phyloP scores from a whole-genome alignment of 2,797 vertebrate species.

The Novumbra hubbsi region DNA sequence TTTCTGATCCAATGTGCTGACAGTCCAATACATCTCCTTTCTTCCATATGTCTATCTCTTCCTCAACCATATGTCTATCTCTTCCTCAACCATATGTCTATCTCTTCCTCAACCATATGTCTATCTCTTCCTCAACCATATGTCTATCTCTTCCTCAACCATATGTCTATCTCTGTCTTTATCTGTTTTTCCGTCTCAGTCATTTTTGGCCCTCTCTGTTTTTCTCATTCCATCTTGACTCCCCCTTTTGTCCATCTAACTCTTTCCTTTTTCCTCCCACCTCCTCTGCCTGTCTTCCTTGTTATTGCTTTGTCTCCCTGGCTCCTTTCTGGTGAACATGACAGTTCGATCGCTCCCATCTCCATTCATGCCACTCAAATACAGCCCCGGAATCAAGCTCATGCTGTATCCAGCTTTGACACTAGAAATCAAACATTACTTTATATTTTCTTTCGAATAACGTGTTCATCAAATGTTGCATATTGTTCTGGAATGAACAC shows the following conservation, averaged over 20 bases:
- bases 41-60: not conserved
- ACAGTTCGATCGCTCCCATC: constrained; percentile 7
- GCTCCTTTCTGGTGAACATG: constrained; percentile 16
- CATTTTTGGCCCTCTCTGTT: not conserved
- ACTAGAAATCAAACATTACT: constrained; percentile 18
- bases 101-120: not conserved
- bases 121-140: not conserved
- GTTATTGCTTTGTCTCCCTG: constrained; percentile 11
- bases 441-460: constrained; percentile 14
- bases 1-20: no score
- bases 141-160: not conserved
- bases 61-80: not conserved
- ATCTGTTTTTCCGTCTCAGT: not conserved
- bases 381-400: constrained; percentile 8
- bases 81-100: not conserved
- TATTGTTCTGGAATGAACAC: constrained; percentile 22
- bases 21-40: not conserved
- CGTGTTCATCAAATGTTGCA: constrained; percentile 25
- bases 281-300: no score
- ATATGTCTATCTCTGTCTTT: not conserved
- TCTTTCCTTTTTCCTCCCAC: not conserved
- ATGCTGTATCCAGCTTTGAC: constrained; percentile 31
- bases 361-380: not conserved
- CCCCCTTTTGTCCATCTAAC: no score
- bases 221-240: not conserved